Percentiles rank a stretch among this genome's conserved stretches.
Conservation (phyloP, 1,140 invertebrate species). For the Heliconius nattereri region DNA sequence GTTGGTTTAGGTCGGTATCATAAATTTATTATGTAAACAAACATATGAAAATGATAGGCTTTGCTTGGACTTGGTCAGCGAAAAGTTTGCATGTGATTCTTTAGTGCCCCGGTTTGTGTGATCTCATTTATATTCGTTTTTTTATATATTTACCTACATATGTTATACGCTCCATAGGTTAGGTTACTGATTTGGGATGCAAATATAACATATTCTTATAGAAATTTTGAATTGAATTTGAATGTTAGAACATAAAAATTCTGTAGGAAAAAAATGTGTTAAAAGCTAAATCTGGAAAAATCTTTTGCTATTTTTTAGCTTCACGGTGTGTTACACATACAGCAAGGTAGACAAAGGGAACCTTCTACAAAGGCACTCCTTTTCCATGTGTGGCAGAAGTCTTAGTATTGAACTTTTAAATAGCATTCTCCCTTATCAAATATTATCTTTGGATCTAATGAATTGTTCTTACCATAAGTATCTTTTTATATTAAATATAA, state of each 20-base stretch:
- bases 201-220: neutral
- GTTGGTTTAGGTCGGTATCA: constrained; percentile 55
- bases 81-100: constrained; percentile 37
- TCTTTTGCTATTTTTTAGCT: too few species aligned
- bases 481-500: too few species aligned
- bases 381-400: too few species aligned
- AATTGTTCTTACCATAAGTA: too few species aligned
- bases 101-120: neutral
- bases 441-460: too few species aligned
- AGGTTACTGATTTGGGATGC: constrained; percentile 24
- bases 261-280: neutral
- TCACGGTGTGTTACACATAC: too few species aligned
- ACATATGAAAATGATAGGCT: constrained; percentile 55
- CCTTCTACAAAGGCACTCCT: too few species aligned
- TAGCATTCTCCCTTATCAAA: too few species aligned
- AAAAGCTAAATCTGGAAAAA: neutral
- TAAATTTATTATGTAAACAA: constrained; percentile 55
- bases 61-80: constrained; percentile 42
- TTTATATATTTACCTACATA: neutral
- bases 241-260: neutral
- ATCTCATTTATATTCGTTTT: neutral
- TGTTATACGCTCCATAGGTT: neutral
- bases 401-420: too few species aligned
- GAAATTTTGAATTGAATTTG: neutral
- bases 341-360: too few species aligned